Base-by-base conservation (phyloP, 2,888 invertebrate species). In the Pollenia amentaria region DNA sequence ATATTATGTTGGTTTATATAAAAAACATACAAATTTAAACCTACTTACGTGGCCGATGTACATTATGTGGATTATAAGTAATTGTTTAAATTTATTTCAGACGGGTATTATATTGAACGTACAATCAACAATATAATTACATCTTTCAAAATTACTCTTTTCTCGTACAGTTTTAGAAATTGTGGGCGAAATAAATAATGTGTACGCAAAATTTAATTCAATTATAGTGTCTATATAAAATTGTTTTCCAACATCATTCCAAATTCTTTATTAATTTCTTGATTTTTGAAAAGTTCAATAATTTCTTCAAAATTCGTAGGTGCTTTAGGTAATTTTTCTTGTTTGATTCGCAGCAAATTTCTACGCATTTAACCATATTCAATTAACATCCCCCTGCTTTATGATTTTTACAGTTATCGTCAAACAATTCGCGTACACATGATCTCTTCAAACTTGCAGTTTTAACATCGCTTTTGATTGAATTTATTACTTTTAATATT, bases 281-380 rank as follows among this genome's bases (percentile, higher is more conserved):
- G 60, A 57, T 73, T 73, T 73, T 73, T 73, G 51, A 76, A 62
- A 76, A 60, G 62, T 62, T 76, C 75, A 76, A 76, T 76, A n/a
- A n/a, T n/a, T n/a, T n/a, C n/a, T n/a, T n/a, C n/a, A n/a, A n/a
- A n/a, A n/a, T n/a, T 77, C 65, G 65, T 62, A n/a, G 40, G 76
- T 64, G 62, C 51, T 76, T 76, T 51, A 48, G 62, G 64, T 51
- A 51, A 76, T 62, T 76, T 76, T 62, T 76, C 62, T 64, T 76
- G 64, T 64, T 64, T 76, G 46, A 60, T 70, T 21, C 29, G 69
- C 10, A 70, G 16, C 48, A 70, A 70, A 70, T 70, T 16, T 29
- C 69, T 70, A 70, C 69, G 18, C 69, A 70, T 70, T 70, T 70
- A 51, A 70, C 51, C 29, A 29, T 21, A 70, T 29, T 70, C 69